Percentiles rank a stretch among this genome's conserved stretches.
phyloP scores from a whole-genome alignment of 2,113 vertebrate genomes.

The Notarius lentiginosus region DNA sequence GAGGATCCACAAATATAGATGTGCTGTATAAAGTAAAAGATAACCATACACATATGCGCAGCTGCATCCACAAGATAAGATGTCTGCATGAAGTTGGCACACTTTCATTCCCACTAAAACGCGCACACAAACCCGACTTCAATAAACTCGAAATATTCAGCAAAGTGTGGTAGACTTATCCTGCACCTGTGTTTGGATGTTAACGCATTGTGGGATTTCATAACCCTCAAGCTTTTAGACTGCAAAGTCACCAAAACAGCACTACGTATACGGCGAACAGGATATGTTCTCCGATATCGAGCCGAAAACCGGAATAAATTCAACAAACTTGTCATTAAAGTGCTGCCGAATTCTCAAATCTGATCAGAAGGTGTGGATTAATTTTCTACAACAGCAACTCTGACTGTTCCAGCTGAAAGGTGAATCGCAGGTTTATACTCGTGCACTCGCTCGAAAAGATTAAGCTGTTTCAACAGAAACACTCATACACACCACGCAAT shows the following conservation, averaged over 20 bases:
- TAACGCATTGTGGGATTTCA: neutral
- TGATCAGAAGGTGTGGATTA: neutral
- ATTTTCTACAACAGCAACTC: neutral
- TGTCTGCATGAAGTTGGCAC: neutral
- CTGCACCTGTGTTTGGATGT: neutral
- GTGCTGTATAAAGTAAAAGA: conserved; percentile 37
- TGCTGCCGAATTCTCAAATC: neutral
- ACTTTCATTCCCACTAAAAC: neutral
- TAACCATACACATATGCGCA: conserved; percentile 13
- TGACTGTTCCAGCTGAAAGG: neutral
- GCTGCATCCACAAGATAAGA: conserved; percentile 42
- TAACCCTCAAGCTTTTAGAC: neutral
- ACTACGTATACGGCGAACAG: neutral
- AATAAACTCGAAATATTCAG: neutral
- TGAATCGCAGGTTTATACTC: neutral
- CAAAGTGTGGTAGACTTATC: neutral
- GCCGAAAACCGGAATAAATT: neutral
- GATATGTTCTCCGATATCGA: neutral
- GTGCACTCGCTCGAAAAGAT: neutral
- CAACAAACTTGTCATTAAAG: neutral
- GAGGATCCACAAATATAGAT: conserved; percentile 34
- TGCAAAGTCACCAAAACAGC: neutral
- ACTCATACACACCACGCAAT: neutral
- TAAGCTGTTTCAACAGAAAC: no score
- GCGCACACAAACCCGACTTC: neutral